Evolutionary conservation across 2,888 invertebrate genomes (phyloP).

Genomic region (Terebella lapidaria): DNA sequence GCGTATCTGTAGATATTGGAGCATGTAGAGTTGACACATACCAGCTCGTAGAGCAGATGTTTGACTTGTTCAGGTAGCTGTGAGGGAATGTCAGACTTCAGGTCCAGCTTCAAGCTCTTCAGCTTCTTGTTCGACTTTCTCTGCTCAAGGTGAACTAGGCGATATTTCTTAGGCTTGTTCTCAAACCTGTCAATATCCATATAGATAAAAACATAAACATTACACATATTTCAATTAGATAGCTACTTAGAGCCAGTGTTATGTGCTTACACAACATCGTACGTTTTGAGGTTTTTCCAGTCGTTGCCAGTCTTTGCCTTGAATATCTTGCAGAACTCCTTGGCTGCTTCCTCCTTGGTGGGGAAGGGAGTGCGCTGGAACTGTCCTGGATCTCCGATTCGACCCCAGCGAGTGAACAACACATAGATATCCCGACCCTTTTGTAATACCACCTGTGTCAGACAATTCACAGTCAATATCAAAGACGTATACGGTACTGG

Average conservation of each 20-base stretch:
- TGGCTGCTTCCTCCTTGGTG: conserved; percentile 51
- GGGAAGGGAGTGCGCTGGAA: conserved; percentile 56
- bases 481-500: no score
- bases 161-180: conserved; percentile 55
- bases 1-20: no score
- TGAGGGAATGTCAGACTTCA: conserved; percentile 47
- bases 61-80: conserved; percentile 43
- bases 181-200: conserved; percentile 48
- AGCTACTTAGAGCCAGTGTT: not conserved
- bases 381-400: conserved; percentile 56
- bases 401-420: conserved; percentile 59
- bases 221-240: not conserved
- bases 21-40: conserved; percentile 32
- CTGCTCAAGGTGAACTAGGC: conserved; percentile 51
- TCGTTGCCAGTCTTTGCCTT: conserved; percentile 56
- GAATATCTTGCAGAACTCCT: conserved; percentile 58
- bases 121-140: conserved; percentile 30
- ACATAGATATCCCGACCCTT: conserved; percentile 54
- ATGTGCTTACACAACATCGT: conserved; percentile 21
- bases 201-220: conserved; percentile 11
- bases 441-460: conserved; percentile 49
- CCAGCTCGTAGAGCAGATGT: conserved; percentile 52
- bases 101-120: conserved; percentile 40
- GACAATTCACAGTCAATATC: conserved; percentile 2
- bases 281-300: conserved; percentile 52